These are phyloP conservation scores for Drosophila kepulauana DNA, from an alignment of 1,140 invertebrate species.

Conservation along the genomic window DNA sequence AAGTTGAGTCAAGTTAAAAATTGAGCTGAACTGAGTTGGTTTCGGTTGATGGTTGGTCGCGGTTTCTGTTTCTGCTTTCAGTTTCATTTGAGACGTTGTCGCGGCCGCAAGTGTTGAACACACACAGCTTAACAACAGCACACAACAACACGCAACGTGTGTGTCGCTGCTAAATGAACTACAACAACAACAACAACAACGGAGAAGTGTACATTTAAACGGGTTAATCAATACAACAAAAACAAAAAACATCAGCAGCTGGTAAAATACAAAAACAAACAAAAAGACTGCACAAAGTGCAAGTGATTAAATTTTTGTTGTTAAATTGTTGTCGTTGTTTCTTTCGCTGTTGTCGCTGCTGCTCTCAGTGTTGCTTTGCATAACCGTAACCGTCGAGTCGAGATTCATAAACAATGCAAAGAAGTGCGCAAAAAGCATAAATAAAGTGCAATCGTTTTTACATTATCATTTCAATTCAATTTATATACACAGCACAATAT, in stretches of 20 bases:
- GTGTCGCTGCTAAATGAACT: constrained; percentile 46
- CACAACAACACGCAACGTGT: constrained; percentile 51
- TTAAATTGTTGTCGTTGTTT: constrained; percentile 34
- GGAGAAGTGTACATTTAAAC: constrained; percentile 50
- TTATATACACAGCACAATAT: constrained; percentile 30
- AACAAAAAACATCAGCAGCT: not conserved
- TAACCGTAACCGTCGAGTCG: constrained; percentile 60
- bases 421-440: constrained; percentile 76
- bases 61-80: constrained; percentile 75
- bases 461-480: constrained; percentile 58
- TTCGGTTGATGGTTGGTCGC: constrained; percentile 43
- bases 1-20: constrained; percentile 28
- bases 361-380: constrained; percentile 55
- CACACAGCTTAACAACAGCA: constrained; percentile 29
- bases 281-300: constrained; percentile 44
- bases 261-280: not conserved
- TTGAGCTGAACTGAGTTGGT: constrained; percentile 43
- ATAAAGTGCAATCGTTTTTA: constrained; percentile 67
- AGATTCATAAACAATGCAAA: constrained; percentile 74
- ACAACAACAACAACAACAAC: constrained; percentile 29
- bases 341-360: too few relatives aligned
- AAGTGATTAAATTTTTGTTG: constrained; percentile 40
- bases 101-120: constrained; percentile 70
- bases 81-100: constrained; percentile 81
- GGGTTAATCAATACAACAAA: constrained; percentile 53